phyloP scores from a whole-genome alignment of 2,797 vertebrate genomes.

The Scarus forsteni region DNA sequence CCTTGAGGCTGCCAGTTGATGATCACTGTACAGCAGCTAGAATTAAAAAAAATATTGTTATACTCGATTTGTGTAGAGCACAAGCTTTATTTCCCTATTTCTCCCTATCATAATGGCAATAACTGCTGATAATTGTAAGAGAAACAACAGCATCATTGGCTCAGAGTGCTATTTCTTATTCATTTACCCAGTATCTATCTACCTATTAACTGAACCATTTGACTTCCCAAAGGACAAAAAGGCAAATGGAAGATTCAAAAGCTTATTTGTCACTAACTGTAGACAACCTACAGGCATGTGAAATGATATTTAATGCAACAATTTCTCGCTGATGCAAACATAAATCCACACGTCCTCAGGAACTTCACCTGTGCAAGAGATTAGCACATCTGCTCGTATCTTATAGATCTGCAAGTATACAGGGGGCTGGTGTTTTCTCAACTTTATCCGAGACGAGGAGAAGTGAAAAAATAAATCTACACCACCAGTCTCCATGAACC shows the following conservation, averaged over 20 bases:
- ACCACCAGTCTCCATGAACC: conserved; percentile 70
- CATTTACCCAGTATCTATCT: no score
- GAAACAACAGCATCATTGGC: no score
- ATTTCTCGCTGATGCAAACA: background rate
- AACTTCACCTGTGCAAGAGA: conserved; percentile 56
- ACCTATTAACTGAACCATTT: no score
- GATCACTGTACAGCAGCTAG: no score
- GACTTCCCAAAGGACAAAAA: background rate
- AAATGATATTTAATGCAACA: background rate
- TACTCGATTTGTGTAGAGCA: no score
- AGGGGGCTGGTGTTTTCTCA: conserved; percentile 67
- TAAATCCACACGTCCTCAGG: conserved; percentile 14
- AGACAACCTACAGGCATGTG: background rate
- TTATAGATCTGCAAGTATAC: conserved; percentile 63
- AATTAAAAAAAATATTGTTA: no score
- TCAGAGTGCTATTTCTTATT: no score
- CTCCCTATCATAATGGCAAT: no score
- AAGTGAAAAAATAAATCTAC: conserved; percentile 44
- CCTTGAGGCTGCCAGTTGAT: no score
- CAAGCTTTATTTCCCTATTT: no score
- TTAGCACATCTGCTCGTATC: conserved; percentile 37
- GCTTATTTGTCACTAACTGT: background rate
- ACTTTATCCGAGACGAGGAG: conserved; percentile 69
- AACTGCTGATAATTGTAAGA: no score
- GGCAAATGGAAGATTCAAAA: conserved; percentile 1